phyloP scores from a whole-genome alignment of 2,113 vertebrate genomes.

The Bagarius yarrelli region DNA sequence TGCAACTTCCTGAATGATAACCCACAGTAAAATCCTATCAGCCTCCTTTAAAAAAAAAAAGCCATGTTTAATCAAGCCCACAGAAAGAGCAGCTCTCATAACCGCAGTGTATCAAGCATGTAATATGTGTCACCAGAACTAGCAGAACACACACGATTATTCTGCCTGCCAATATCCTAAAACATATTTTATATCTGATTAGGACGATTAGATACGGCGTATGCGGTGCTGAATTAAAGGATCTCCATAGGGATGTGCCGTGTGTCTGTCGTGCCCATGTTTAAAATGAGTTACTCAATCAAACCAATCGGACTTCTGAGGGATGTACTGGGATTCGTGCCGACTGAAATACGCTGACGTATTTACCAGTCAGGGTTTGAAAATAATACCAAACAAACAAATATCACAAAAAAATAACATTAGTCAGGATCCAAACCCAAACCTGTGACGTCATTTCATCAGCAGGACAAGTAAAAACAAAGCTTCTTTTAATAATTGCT shows the following conservation, averaged over 20 bases:
- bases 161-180: background rate
- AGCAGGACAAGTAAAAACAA: background rate
- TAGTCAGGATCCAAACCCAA: background rate
- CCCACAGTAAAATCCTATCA: constrained; percentile 55
- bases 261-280: background rate
- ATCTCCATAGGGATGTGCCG: background rate
- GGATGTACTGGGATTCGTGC: background rate
- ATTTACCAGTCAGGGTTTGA: background rate
- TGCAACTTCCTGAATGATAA: constrained; percentile 70
- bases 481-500: background rate
- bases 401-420: background rate
- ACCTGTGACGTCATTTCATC: background rate
- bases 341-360: background rate
- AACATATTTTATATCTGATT: constrained; percentile 5
- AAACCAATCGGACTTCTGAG: constrained; percentile 1
- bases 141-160: background rate
- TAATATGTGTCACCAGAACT: constrained; percentile 10
- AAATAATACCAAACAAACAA: background rate
- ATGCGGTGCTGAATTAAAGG: background rate
- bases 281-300: constrained; percentile 20
- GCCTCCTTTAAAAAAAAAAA: constrained; percentile 45
- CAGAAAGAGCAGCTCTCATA: constrained; percentile 18
- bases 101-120: constrained; percentile 7
- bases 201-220: background rate
- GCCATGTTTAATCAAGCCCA: constrained; percentile 18